A percentile compares a stretch with the other conserved stretches of the same genome.
These are phyloP conservation scores for Botia almorhae DNA, from an alignment of 2,797 vertebrate species.

Conservation along the genomic window DNA sequence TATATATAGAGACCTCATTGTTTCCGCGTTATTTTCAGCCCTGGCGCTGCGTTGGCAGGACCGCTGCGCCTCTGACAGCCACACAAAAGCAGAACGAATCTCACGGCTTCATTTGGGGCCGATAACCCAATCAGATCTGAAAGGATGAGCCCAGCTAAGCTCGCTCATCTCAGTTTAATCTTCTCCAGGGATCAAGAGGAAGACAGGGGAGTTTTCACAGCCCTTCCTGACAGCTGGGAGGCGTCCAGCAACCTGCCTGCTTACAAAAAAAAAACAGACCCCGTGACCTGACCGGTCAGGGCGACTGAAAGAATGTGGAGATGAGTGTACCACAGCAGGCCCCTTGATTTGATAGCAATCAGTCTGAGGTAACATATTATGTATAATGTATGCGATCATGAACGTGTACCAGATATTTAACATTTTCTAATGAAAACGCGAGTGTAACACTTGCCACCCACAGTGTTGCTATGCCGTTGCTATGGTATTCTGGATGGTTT, in stretches of 20 bases:
- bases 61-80: slow-evolving; percentile 1
- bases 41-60: slow-evolving; percentile 13
- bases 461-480: background rate
- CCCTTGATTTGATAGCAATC: slow-evolving; percentile 32
- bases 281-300: slow-evolving; percentile 25
- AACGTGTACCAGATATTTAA: background rate
- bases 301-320: slow-evolving; percentile 3
- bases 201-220: slow-evolving; percentile 31
- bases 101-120: slow-evolving; percentile 39
- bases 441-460: background rate
- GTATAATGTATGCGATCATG: background rate
- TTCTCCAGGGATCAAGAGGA: slow-evolving; percentile 55
- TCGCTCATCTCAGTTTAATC: slow-evolving; percentile 66
- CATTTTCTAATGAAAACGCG: slow-evolving; percentile 13
- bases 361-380: background rate
- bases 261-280: slow-evolving; percentile 43
- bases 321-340: slow-evolving; percentile 38
- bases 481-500: background rate
- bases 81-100: slow-evolving; percentile 26
- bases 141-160: slow-evolving; percentile 59
- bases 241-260: slow-evolving; percentile 53
- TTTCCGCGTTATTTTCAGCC: slow-evolving; percentile 16
- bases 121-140: slow-evolving; percentile 62
- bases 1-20: slow-evolving; percentile 26
- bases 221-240: slow-evolving; percentile 14